These are phyloP conservation scores for Myiopsitta monachus DNA, from an alignment of 2,113 vertebrate species.

Conservation along the genomic window DNA sequence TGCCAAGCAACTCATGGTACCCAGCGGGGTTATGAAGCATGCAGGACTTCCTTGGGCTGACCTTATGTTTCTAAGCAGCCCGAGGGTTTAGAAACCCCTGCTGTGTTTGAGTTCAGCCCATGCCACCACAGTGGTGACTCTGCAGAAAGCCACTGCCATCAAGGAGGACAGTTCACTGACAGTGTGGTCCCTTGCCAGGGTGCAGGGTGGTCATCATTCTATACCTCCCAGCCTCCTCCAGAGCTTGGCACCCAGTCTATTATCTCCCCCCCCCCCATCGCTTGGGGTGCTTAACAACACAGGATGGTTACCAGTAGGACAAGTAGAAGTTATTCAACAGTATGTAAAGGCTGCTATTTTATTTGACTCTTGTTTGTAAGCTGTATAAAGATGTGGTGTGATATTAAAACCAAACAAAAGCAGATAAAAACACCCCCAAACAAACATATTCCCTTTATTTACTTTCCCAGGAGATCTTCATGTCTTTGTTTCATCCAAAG, in stretches of 20 bases:
- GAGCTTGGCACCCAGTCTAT: background rate
- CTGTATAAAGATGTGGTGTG: background rate
- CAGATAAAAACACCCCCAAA: background rate
- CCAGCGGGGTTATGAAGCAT: rapidly evolving
- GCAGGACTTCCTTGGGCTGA: background rate
- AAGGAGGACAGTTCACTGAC: rapidly evolving
- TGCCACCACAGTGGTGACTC: rapidly evolving
- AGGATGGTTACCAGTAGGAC: background rate
- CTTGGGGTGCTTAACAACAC: background rate
- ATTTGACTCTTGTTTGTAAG: background rate
- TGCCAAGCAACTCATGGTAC: rapidly evolving
- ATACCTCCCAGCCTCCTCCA: background rate
- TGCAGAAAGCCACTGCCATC: background rate
- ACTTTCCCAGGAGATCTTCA: background rate
- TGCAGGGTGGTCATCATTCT: background rate
- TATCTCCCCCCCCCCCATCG: too few species aligned
- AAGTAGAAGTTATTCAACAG: background rate
- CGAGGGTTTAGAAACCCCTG: background rate
- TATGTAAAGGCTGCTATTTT: background rate
- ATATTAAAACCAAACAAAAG: background rate
- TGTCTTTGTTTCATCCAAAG: background rate
- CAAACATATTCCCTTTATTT: background rate
- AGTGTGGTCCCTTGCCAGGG: background rate
- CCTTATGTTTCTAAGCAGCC: background rate
- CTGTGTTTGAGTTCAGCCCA: rapidly evolving